Percentiles rank a stretch among this genome's conserved stretches.
phyloP scores from a whole-genome alignment of 2,888 invertebrate species.

The Ommatoiulus sabulosus region DNA sequence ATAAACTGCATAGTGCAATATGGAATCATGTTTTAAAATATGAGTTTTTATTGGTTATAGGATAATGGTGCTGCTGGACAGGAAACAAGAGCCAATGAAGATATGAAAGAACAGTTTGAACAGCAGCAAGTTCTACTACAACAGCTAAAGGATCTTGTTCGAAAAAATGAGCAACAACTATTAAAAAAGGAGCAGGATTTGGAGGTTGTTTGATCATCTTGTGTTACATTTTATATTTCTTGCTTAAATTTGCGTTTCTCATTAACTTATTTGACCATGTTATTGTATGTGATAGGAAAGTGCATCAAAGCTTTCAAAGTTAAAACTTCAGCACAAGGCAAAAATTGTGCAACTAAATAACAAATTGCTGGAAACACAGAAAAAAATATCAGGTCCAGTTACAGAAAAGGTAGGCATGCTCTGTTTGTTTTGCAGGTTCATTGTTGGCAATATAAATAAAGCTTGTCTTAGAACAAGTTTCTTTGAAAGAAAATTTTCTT shows the following conservation, averaged over 20 bases:
- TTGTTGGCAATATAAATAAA: not conserved
- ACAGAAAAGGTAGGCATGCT: not conserved
- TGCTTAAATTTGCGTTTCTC: not conserved
- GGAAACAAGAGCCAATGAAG: constrained; percentile 56
- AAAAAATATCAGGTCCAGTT: constrained; percentile 56
- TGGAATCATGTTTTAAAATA: no score
- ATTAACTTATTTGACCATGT: no score
- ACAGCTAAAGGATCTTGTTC: constrained; percentile 66
- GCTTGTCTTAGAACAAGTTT: not conserved
- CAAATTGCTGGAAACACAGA: constrained; percentile 64
- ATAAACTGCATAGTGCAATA: no score
- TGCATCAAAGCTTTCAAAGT: constrained; percentile 66
- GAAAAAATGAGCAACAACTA: constrained; percentile 66
- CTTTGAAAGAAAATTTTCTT: not conserved
- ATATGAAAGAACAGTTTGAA: constrained; percentile 64
- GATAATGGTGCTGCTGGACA: not conserved
- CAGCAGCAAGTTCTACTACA: constrained; percentile 66
- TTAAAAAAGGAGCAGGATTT: constrained; percentile 66
- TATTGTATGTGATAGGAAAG: constrained; percentile 64
- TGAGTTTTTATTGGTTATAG: not conserved
- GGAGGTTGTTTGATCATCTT: constrained; percentile 52
- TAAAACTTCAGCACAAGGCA: constrained; percentile 67
- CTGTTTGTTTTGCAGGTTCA: not conserved
- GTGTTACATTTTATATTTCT: no score
- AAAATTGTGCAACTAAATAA: constrained; percentile 65